Conservation (phyloP, 1,140 invertebrate species). For the Eriosoma lanigerum region DNA sequence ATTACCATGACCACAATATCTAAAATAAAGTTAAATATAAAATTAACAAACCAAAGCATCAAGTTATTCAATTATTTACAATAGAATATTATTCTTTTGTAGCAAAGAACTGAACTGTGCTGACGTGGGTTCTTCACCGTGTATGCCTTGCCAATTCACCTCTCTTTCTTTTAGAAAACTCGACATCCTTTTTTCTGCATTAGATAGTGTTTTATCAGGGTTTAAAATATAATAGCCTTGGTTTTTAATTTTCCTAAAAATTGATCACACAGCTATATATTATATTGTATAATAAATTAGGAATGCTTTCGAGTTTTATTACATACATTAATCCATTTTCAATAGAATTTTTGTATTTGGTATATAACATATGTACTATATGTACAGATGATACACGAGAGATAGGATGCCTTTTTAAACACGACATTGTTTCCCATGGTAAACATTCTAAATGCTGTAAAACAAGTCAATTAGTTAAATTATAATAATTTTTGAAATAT, state of each 20-base stretch:
- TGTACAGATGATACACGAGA: slow-evolving; percentile 74
- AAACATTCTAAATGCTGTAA: slow-evolving; percentile 69
- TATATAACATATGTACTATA: slow-evolving; percentile 67
- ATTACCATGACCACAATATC: slow-evolving; percentile 77
- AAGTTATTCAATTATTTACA: slow-evolving; percentile 62
- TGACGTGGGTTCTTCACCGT: slow-evolving; percentile 62
- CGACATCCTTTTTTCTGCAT: slow-evolving; percentile 70
- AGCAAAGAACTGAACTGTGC: slow-evolving; percentile 65
- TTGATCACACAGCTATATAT: slow-evolving; percentile 13
- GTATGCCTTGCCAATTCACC: slow-evolving; percentile 67
- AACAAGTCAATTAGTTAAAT: slow-evolving; percentile 12
- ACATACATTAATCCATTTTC: slow-evolving; percentile 61
- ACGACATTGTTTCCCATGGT: slow-evolving; percentile 73
- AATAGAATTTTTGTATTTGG: slow-evolving; percentile 64
- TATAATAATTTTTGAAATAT: neutral
- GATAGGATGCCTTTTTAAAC: slow-evolving; percentile 66
- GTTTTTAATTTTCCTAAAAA: slow-evolving; percentile 40
- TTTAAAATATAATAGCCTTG: slow-evolving; percentile 66
- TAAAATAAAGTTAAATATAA: slow-evolving; percentile 55
- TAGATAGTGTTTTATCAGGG: slow-evolving; percentile 68
- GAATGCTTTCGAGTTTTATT: slow-evolving; percentile 11
- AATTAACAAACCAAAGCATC: neutral
- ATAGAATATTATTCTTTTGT: slow-evolving; percentile 65
- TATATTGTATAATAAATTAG: no score
- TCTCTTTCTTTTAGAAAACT: slow-evolving; percentile 67